Evolutionary conservation across 2,797 vertebrate species (phyloP).

Genomic region (Okamejei kenojei): DNA sequence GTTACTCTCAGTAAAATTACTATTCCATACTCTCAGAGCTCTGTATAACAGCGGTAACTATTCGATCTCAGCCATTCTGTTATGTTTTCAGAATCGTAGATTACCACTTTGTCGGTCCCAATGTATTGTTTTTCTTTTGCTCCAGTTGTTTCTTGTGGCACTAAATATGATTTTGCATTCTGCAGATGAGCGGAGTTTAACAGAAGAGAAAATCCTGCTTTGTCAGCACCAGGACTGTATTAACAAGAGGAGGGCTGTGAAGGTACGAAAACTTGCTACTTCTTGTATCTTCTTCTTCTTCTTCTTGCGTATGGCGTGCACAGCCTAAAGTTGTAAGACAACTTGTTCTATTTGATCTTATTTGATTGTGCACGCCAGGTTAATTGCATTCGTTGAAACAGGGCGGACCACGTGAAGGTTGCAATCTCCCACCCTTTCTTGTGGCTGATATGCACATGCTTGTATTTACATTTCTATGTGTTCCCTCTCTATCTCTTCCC

Average conservation of each 20-base stretch:
- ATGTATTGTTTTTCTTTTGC: not conserved
- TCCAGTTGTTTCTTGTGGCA: not conserved
- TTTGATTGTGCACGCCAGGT: too few relatives aligned
- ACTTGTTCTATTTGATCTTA: too few relatives aligned
- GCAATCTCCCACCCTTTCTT: not conserved
- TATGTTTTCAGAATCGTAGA: not conserved
- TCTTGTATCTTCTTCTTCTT: not conserved
- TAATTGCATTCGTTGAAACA: too few relatives aligned
- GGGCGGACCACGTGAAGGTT: too few relatives aligned
- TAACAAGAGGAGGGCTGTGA: conserved; percentile 65
- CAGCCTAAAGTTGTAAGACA: too few relatives aligned
- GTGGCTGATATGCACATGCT: not conserved
- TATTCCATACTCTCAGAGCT: not conserved
- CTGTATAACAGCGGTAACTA: too few relatives aligned
- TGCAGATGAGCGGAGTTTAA: conserved; percentile 69
- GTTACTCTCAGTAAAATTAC: not conserved
- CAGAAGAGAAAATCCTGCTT: conserved; percentile 66
- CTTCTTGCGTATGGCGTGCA: too few relatives aligned
- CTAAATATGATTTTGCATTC: conserved; percentile 42
- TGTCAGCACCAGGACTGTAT: conserved; percentile 77
- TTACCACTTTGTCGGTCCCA: not conserved
- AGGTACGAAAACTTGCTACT: conserved; percentile 61
- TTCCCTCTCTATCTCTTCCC: conserved; percentile 31
- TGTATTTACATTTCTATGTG: conserved; percentile 39
- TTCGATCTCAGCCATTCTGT: too few relatives aligned